Evolutionary conservation across 2,888 invertebrate genomes (phyloP).

Genomic region (Apoderus coryli): DNA sequence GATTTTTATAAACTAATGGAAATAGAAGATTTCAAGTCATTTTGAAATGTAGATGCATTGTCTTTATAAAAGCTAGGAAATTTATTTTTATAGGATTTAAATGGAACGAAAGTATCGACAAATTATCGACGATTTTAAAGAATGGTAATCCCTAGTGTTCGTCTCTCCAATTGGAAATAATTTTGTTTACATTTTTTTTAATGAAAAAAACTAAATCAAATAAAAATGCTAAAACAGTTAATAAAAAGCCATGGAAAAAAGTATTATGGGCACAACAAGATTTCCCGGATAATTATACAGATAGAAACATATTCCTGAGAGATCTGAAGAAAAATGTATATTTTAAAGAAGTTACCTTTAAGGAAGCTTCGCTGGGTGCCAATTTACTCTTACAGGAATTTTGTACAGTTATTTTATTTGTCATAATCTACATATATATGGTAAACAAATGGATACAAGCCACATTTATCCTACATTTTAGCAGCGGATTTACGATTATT

Average conservation of each 20-base stretch:
- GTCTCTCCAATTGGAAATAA: no score
- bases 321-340: constrained; percentile 74
- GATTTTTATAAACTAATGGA: no score
- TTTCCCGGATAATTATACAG: constrained; percentile 87
- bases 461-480: constrained; percentile 43
- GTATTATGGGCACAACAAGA: constrained; percentile 78
- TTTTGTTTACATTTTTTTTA: no score
- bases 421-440: constrained; percentile 56
- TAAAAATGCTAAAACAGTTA: constrained; percentile 19
- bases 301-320: constrained; percentile 64
- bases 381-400: constrained; percentile 68
- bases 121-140: no score
- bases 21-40: no score
- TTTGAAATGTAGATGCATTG: no score
- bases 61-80: no score
- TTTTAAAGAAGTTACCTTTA: constrained; percentile 55
- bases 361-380: constrained; percentile 58
- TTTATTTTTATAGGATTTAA: no score
- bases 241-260: constrained; percentile 61
- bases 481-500: constrained; percentile 38
- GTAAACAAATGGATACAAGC: constrained; percentile 54
- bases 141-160: no score
- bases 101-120: no score
- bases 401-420: constrained; percentile 59
- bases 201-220: no score